These are phyloP conservation scores for Volucella inflata DNA, from an alignment of 2,888 invertebrate species.

Conservation along the genomic window DNA sequence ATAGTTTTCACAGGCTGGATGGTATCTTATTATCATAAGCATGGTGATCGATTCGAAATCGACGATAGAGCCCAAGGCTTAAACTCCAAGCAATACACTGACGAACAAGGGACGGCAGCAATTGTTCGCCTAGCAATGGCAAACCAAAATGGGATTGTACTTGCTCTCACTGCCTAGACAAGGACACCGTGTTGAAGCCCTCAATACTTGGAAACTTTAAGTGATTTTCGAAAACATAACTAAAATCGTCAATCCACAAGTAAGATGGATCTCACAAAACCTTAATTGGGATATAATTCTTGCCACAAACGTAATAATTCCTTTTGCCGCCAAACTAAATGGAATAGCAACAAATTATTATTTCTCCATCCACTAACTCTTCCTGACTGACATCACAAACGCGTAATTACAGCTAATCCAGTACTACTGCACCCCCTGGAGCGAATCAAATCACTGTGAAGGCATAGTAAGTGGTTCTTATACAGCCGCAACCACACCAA, in stretches of 20 bases:
- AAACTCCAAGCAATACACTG: too few relatives aligned
- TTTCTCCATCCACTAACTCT: conserved; percentile 14
- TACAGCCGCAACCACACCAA: not conserved
- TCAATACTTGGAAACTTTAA: conserved; percentile 12
- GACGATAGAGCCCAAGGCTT: too few relatives aligned
- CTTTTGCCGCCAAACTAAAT: not conserved
- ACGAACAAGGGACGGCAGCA: too few relatives aligned
- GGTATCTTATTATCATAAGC: too few relatives aligned
- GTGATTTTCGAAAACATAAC: conserved; percentile 49
- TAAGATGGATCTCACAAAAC: conserved; percentile 27
- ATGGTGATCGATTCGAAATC: too few relatives aligned
- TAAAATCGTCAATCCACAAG: conserved; percentile 14
- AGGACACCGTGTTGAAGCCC: too few relatives aligned
- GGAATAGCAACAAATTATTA: conserved; percentile 49
- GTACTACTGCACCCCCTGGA: conserved; percentile 16
- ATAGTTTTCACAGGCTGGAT: too few relatives aligned
- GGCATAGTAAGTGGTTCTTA: not conserved
- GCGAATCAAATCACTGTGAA: conserved; percentile 35
- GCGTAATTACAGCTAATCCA: conserved; percentile 59
- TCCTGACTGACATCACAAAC: conserved; percentile 17
- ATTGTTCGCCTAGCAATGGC: too few relatives aligned
- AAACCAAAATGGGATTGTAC: too few relatives aligned
- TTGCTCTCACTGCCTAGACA: too few relatives aligned
- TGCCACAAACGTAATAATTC: conserved; percentile 39
- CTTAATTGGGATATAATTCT: conserved; percentile 67